Conservation (phyloP, 2,888 invertebrate species). For the Amaurobius ferox region DNA sequence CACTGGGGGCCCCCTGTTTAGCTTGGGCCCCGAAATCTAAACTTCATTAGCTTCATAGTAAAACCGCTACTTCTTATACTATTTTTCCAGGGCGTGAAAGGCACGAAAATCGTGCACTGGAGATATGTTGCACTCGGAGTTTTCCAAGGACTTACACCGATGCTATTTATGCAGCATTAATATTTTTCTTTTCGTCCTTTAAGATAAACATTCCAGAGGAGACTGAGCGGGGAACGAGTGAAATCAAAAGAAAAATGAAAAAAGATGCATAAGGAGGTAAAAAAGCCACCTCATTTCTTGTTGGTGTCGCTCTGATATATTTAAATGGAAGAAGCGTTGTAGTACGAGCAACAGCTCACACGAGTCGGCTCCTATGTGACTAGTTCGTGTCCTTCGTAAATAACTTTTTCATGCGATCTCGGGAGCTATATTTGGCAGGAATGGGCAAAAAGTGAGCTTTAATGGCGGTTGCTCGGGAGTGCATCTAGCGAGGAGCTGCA, state of each 20-base stretch:
- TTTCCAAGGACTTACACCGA: constrained; percentile 4
- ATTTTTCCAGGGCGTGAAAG: no score
- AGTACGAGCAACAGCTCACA: constrained; percentile 23
- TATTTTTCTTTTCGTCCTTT: constrained; percentile 48
- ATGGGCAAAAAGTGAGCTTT: neutral
- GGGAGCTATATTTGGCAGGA: constrained; percentile 7
- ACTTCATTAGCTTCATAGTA: no score
- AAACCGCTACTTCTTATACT: no score
- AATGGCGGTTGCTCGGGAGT: neutral
- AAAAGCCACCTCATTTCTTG: constrained; percentile 7
- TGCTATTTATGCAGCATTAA: constrained; percentile 60
- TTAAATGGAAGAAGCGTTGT: constrained; percentile 33
- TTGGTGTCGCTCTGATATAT: constrained; percentile 48
- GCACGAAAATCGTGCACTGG: no score
- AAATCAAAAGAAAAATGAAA: constrained; percentile 34
- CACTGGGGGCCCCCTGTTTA: no score
- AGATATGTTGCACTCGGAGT: no score
- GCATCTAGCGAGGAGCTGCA: neutral
- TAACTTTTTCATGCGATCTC: neutral
- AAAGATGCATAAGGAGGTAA: neutral
- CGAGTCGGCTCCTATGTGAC: constrained; percentile 6
- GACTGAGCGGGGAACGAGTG: neutral
- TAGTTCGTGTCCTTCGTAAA: neutral
- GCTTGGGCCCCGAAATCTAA: no score
- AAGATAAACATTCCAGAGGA: constrained; percentile 50